Conservation (phyloP, 2,113 vertebrate genomes). For the Gobio gobio region DNA sequence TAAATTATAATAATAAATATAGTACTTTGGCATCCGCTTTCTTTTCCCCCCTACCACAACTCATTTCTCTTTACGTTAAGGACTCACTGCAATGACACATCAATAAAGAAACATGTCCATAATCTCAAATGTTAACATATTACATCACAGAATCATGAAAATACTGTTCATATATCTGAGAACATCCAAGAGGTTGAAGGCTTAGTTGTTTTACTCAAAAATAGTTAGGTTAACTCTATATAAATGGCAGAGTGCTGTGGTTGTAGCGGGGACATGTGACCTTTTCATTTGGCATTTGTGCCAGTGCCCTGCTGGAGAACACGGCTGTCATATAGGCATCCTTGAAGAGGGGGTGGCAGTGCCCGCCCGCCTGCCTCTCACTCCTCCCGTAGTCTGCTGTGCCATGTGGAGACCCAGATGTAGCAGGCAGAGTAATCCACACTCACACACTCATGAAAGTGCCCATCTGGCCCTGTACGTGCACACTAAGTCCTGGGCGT, state of each 20-base stretch:
- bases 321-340: constrained; percentile 63
- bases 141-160: not conserved
- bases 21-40: no score
- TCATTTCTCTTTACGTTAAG: no score
- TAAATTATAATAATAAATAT: no score
- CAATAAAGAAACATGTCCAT: not conserved
- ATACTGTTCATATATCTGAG: not conserved
- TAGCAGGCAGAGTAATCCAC: constrained; percentile 92
- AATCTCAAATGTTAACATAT: not conserved
- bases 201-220: not conserved
- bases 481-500: constrained; percentile 79
- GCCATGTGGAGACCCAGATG: constrained; percentile 95
- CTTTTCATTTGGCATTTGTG: constrained; percentile 68
- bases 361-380: constrained; percentile 68
- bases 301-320: constrained; percentile 56
- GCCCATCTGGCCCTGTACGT: constrained; percentile 89
- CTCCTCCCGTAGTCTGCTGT: constrained; percentile 82
- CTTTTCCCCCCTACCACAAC: no score
- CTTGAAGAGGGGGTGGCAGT: constrained; percentile 66
- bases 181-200: not conserved
- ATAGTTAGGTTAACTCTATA: not conserved
- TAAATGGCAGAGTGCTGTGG: constrained; percentile 29
- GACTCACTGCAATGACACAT: not conserved
- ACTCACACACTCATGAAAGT: constrained; percentile 86
- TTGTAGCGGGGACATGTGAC: constrained; percentile 58